Base-by-base conservation (phyloP, 2,888 invertebrate genomes). In the Agrochola lota region DNA sequence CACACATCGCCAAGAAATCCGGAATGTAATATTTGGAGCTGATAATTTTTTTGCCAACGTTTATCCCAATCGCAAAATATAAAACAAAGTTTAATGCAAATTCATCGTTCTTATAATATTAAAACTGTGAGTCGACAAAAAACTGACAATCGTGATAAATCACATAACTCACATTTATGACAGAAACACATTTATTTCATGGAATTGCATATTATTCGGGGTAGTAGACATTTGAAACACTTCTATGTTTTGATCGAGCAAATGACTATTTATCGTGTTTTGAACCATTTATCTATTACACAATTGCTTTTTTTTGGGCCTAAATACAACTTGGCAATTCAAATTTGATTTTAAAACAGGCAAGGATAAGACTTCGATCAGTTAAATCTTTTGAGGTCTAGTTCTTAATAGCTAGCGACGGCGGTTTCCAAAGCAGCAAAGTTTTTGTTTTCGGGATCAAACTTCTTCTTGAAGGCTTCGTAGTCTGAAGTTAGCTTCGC, bases 401-500 rank as follows among this genome's bases (percentile, higher is more conserved):
- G 9, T 35, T 64, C 52, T 87, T 88, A 90, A 49, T 80, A 81
- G 9, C 87, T 89, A 20, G 92, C 90, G 55, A 95, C 85, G 43
- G 93, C 94, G 6, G 90, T 80, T 81, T 97, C 93, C 30, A 85
- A 71, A 35, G 67, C 69, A 8, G 63, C 6, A 40, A 84, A 97
- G 91, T 97, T 97, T 78, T 94, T 95, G 55, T 97, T 97, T 69
- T 97, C 94, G 1, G 98, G 97, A 90, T 98, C 98, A 89, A 95
- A 97, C 78, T 97, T 97, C 76, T 94, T 93, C 88, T 96, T 96
- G 83, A 97, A 94, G 3, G 91, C 92, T 26, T 92, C 91, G 92
- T 96, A 97, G 49, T 96, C 96, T 9, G 93, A 88, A 0, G 97
- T 96, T 1, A 95, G 97, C 75, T 97, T 96, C 72, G 94, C 93